Percentiles rank a stretch among this genome's conserved stretches.
phyloP scores from a whole-genome alignment of 2,888 invertebrate genomes.

The Perithous albicinctus region DNA sequence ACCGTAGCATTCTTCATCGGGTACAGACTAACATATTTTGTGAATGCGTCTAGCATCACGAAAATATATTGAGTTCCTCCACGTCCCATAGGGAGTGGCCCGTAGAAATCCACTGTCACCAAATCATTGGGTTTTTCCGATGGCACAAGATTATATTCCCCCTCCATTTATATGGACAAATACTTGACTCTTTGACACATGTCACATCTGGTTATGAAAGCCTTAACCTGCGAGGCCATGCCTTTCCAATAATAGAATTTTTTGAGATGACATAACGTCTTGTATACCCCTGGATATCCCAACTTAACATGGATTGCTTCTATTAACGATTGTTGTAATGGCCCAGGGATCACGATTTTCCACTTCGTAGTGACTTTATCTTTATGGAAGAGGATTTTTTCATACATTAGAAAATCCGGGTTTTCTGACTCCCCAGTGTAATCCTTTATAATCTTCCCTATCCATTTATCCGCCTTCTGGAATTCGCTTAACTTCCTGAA shows the following conservation, averaged over 20 bases:
- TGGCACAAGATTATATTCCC: not conserved
- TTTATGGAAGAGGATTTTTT: not conserved
- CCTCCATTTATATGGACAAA: not conserved
- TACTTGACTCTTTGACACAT: conserved; percentile 2
- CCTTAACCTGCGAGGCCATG: not conserved
- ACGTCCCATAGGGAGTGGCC: conserved; percentile 51
- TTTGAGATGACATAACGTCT: not conserved
- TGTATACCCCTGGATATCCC: not conserved
- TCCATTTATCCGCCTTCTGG: not conserved
- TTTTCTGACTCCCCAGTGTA: not conserved
- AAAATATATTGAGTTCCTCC: conserved; percentile 63
- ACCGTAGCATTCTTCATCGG: conserved; percentile 54
- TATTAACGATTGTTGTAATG: not conserved
- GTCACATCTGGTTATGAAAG: not conserved
- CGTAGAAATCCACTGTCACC: conserved; percentile 63
- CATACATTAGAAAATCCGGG: not conserved
- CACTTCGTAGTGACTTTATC: not conserved
- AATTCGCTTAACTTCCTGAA: not conserved
- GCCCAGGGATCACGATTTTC: not conserved
- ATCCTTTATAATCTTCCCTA: no score
- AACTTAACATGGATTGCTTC: conserved; percentile 20
- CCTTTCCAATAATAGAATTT: conserved; percentile 11
- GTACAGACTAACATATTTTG: conserved; percentile 54
- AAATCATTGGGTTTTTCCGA: conserved; percentile 52
- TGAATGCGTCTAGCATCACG: conserved; percentile 54